Percentiles rank a stretch among this genome's conserved stretches.
These are phyloP conservation scores for Glossosoma conforme DNA, from an alignment of 1,140 invertebrate genomes.

Conservation along the genomic window DNA sequence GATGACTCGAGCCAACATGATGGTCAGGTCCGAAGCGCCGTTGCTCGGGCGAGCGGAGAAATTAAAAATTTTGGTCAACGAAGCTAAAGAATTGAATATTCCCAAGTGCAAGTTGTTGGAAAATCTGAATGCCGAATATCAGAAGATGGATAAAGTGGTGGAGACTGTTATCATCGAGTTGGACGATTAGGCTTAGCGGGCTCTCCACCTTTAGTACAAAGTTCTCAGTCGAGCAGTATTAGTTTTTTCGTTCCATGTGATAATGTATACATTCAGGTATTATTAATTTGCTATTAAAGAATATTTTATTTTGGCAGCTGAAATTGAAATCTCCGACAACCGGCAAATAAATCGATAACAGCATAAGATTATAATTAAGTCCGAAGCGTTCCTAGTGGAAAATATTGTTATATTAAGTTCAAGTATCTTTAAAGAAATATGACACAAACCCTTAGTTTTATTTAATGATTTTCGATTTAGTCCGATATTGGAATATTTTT, in stretches of 20 bases:
- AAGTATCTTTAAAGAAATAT: too few relatives aligned
- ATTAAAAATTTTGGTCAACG: slow-evolving; percentile 48
- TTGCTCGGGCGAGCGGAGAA: slow-evolving; percentile 63
- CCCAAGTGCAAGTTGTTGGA: slow-evolving; percentile 45
- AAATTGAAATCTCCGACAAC: too few relatives aligned
- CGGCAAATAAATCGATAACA: too few relatives aligned
- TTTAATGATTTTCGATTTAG: too few relatives aligned
- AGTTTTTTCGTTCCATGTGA: slow-evolving; percentile 12
- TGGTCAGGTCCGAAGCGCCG: slow-evolving; percentile 69
- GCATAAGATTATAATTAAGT: too few relatives aligned
- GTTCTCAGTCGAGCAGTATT: slow-evolving; percentile 24
- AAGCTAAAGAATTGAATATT: slow-evolving; percentile 48
- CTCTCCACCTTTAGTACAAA: slow-evolving; percentile 28
- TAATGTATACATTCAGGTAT: background rate
- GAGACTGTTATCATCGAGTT: slow-evolving; percentile 43
- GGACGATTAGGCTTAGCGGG: slow-evolving; percentile 31
- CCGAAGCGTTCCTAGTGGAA: too few relatives aligned
- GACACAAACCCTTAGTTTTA: too few relatives aligned
- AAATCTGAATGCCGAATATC: slow-evolving; percentile 42
- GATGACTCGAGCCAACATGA: slow-evolving; percentile 78
- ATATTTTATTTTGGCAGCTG: too few relatives aligned
- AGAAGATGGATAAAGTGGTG: slow-evolving; percentile 39
- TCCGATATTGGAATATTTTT: too few relatives aligned
- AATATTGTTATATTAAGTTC: too few relatives aligned
- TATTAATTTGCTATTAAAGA: background rate